These are phyloP conservation scores for Branchinecta lindahli DNA, from an alignment of 1,140 invertebrate species.

Conservation along the genomic window DNA sequence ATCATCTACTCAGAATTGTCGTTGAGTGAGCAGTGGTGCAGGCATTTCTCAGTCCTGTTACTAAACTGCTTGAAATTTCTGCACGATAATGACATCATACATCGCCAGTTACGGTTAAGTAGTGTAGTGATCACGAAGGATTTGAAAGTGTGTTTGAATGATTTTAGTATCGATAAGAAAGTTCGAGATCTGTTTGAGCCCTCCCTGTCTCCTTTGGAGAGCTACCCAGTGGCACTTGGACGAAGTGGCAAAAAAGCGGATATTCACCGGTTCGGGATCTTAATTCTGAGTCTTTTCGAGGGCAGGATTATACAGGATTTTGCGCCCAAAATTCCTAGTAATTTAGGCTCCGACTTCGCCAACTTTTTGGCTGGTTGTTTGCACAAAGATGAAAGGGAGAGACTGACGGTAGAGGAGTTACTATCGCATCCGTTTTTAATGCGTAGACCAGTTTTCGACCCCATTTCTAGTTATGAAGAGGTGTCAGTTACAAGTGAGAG, in stretches of 20 bases:
- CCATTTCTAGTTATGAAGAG: constrained; percentile 13
- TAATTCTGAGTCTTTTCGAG: constrained; percentile 40
- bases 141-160: constrained; percentile 37
- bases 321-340: constrained; percentile 36
- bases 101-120: constrained; percentile 45
- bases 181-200: constrained; percentile 35
- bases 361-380: constrained; percentile 50
- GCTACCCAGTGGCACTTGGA: constrained; percentile 38
- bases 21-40: constrained; percentile 42
- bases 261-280: constrained; percentile 47
- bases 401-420: constrained; percentile 16
- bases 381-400: constrained; percentile 21
- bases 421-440: constrained; percentile 11
- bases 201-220: constrained; percentile 25
- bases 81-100: constrained; percentile 58
- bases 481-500: constrained; percentile 19
- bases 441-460: constrained; percentile 11
- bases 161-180: constrained; percentile 54
- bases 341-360: constrained; percentile 41
- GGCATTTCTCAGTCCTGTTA: constrained; percentile 44
- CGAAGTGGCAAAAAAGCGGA: constrained; percentile 53
- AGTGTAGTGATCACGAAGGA: constrained; percentile 27
- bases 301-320: constrained; percentile 35
- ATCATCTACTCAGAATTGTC: constrained; percentile 39
- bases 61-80: constrained; percentile 50